Base-by-base conservation (phyloP, 1,140 invertebrate genomes). In the Cephus cinctus region DNA sequence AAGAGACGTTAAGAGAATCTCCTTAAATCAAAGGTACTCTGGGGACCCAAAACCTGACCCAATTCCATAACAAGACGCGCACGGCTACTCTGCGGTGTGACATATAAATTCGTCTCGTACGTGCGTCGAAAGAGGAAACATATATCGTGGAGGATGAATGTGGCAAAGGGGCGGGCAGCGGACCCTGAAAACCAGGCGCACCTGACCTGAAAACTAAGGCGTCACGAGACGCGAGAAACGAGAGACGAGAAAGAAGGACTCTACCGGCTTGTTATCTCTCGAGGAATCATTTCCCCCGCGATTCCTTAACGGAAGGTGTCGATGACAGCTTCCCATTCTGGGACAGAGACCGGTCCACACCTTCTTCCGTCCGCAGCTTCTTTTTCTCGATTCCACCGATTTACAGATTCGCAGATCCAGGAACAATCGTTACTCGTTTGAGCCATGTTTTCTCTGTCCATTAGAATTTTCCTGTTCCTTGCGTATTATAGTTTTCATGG, bases 171-270 rank as follows among this genome's bases (percentile, higher is more conserved):
- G n/a, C 11, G 43, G 9, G 19, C 43, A 51, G 52, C 57, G 55
- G 50, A 56, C 35, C 35, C n/a, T 59, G 59, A 60, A 55, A n/a
- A 53, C 50, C 50, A 48, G 43, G 48, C 56, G 59, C 58, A 67
- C 67, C 61, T 69, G 65, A 69, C 62, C 56, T 58, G 65, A 66
- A 69, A 66, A 48, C 57, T 57, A 62, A 56, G 65, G 36, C n/a
- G n/a, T n/a, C n/a, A n/a, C n/a, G n/a, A n/a, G 2, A 40, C 30
- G 36, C 25, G 36, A 49, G 45, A 18, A 12, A 16, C 18, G 47
- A 60, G 53, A 50, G n/a, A n/a, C n/a, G n/a, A n/a, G n/a, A n/a
- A n/a, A n/a, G n/a, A n/a, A n/a, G n/a, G n/a, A n/a, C n/a, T 46
- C 47, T 53, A 53, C 30, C 21, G 5, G 8, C 9, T 6, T 19